A percentile compares a stretch with the other conserved stretches of the same genome.
These are phyloP conservation scores for Mastigias papua DNA, from an alignment of 30 jellyfish, hydroid and myxozoan species.

Conservation along the genomic window DNA sequence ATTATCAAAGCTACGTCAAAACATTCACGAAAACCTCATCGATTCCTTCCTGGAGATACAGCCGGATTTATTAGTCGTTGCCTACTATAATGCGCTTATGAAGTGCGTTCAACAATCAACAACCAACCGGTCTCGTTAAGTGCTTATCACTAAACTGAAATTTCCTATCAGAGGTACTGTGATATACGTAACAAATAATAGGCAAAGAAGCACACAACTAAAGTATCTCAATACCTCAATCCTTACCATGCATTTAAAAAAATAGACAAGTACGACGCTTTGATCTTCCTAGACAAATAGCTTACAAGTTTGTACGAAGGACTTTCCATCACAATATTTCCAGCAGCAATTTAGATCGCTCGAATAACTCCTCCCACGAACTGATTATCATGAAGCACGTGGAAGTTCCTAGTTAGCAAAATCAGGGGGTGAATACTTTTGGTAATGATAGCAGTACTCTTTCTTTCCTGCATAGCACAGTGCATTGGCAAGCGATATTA, in stretches of 20 bases:
- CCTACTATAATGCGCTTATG: no score
- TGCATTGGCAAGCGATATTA: neutral
- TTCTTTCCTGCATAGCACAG: neutral
- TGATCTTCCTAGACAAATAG: neutral
- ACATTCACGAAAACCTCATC: no score
- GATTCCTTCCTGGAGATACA: no score
- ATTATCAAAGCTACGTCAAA: no score
- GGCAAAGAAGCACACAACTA: no score
- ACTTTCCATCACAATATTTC: neutral
- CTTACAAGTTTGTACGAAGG: neutral
- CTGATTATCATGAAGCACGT: constrained; percentile 4
- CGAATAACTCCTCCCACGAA: constrained; percentile 13
- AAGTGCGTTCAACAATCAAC: no score
- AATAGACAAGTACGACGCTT: neutral
- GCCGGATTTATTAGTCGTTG: no score
- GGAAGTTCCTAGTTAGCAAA: neutral
- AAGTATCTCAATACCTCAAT: neutral
- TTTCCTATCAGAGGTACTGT: no score
- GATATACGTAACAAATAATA: neutral
- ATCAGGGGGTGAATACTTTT: neutral
- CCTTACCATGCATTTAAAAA: constrained; percentile 4
- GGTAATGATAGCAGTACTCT: neutral
- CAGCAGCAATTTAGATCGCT: neutral
- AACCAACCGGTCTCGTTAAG: no score
- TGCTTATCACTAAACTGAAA: no score